Evolutionary conservation across 2,888 invertebrate species (phyloP).

Genomic region (Notocelia uddmanniana): DNA sequence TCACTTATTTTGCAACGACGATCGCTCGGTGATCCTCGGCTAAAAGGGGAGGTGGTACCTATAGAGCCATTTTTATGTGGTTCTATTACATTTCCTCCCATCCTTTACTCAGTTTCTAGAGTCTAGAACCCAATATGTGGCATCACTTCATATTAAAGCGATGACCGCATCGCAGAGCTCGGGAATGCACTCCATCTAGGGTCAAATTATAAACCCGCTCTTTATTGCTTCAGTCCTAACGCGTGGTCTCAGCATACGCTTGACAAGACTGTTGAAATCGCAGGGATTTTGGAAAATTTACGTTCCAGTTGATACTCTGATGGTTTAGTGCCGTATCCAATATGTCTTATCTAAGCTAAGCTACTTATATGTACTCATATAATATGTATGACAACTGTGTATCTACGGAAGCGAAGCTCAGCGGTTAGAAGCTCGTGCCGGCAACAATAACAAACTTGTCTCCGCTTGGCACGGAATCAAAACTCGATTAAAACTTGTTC

Average conservation of each 20-base stretch:
- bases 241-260: not conserved
- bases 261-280: not conserved
- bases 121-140: too few species aligned
- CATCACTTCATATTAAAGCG: not conserved
- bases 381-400: constrained; percentile 21
- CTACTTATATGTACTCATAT: not conserved
- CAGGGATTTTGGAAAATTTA: not conserved
- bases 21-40: too few species aligned
- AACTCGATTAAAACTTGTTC: constrained; percentile 37
- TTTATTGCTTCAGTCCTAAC: not conserved
- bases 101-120: too few species aligned
- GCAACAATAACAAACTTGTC: constrained; percentile 42
- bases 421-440: constrained; percentile 30
- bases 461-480: constrained; percentile 41
- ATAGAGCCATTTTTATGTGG: too few species aligned
- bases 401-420: constrained; percentile 31
- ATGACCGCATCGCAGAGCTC: not conserved
- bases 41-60: too few species aligned
- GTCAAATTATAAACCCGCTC: not conserved
- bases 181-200: not conserved
- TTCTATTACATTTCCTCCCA: too few species aligned
- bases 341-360: constrained; percentile 6
- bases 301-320: not conserved
- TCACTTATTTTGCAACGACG: too few species aligned
- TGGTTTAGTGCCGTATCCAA: constrained; percentile 2